These are phyloP conservation scores for Linepithema humile DNA, from an alignment of 1,140 invertebrate species.

Conservation along the genomic window DNA sequence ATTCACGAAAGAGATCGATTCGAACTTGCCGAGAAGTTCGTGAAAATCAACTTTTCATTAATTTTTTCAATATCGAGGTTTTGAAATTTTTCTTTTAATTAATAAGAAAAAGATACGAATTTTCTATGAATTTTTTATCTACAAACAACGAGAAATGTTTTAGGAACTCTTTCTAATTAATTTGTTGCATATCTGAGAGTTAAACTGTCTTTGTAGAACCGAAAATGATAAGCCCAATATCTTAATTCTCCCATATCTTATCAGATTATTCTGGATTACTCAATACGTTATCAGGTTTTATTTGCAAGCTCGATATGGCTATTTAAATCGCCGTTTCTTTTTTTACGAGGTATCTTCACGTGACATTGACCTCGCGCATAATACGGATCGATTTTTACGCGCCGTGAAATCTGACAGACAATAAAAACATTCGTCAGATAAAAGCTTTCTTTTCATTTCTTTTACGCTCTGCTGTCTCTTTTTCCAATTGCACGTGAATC, in stretches of 20 bases:
- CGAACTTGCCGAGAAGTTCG: not conserved
- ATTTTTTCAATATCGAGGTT: too few relatives aligned
- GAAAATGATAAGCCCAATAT: not conserved
- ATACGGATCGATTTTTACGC: not conserved
- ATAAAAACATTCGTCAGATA: not conserved
- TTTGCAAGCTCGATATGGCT: not conserved
- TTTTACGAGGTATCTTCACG: not conserved
- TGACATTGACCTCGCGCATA: slow-evolving; percentile 8
- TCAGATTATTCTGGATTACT: slow-evolving; percentile 14
- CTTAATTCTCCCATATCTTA: not conserved
- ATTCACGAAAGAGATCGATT: not conserved
- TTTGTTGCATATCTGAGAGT: not conserved
- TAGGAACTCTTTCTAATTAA: not conserved
- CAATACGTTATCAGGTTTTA: slow-evolving; percentile 5
- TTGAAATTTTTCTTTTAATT: too few relatives aligned
- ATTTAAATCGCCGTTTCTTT: slow-evolving; percentile 15
- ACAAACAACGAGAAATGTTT: too few relatives aligned
- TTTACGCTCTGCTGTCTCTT: not conserved
- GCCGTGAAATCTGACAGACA: not conserved
- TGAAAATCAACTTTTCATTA: too few relatives aligned
- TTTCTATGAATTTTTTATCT: not conserved
- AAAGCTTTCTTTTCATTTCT: not conserved
- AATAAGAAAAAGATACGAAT: too few relatives aligned
- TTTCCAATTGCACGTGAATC: not conserved
- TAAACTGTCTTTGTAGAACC: not conserved